Base-by-base conservation (phyloP, 2,888 invertebrate species). In the Callyntrura sp. region DNA sequence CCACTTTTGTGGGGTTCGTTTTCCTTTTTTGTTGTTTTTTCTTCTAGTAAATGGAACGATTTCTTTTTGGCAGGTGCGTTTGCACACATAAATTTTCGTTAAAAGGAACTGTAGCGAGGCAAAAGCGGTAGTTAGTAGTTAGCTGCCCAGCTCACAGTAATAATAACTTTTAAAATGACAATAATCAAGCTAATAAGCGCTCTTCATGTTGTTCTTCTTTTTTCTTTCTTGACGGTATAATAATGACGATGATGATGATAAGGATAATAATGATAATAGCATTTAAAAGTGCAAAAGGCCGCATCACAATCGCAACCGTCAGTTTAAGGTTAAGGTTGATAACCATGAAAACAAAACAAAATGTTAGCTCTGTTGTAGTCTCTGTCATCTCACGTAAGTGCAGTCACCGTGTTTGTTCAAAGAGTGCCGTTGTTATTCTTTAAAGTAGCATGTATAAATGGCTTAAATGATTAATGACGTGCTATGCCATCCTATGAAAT, bases 291-390 rank as follows among this genome's bases (percentile, higher is more conserved):
- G 48, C 76, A 76, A 76, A 51, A 51, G 48, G 62, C 20, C 51
- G 51, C 35, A 35, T 35, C 35, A 35, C 35, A 35, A 35, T 35
- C 35, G 35, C 76, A 76, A 20, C 11, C 48, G 48, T 23, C 76
- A 76, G 20, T 48, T 76, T 76, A 76, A 76, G 76, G 76, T 48
- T 76, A 76, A 76, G 76, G 76, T 23, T 76, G 48, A 70, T 43
- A 65, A 28, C 14, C 17, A 70, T 9, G 43, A 45, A 70, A 70
- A n/a, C 23, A 45, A 8, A 76, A 23, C 51, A 12, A 48, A n/a
- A 51, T 12, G 8, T 51, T 51, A n/a, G 5, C 51, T 51, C 17
- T 17, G 57, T 35, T 35, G 35, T 35, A 4, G 35, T 6, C 6
- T 2, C 35, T 35, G 35, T 35, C 35, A 6, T 35, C 35, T 35